Percentiles rank a stretch among this genome's conserved stretches.
These are phyloP conservation scores for Muraenolepis orangiensis DNA, from an alignment of 2,797 vertebrate species.

Conservation along the genomic window DNA sequence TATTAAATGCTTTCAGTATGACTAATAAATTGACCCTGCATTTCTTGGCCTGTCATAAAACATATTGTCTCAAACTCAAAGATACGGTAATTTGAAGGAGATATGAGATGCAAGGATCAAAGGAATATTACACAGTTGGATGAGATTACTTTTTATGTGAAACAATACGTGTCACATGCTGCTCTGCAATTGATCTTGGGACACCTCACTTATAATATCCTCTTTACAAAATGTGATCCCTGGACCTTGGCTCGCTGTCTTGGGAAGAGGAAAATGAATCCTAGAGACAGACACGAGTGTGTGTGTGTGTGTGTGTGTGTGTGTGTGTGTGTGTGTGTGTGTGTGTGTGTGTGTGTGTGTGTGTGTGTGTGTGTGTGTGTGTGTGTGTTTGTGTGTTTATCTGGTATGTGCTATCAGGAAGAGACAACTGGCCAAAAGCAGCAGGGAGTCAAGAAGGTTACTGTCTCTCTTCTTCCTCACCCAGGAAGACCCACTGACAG, in stretches of 20 bases:
- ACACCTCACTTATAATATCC: not conserved
- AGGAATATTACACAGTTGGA: not conserved
- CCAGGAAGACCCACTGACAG: constrained; percentile 47
- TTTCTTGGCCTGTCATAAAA: not conserved
- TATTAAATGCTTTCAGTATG: too few species aligned
- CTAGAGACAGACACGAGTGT: not conserved
- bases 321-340: too few species aligned
- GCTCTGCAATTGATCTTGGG: not conserved
- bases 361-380: too few species aligned
- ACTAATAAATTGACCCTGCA: too few species aligned
- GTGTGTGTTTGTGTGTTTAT: not conserved
- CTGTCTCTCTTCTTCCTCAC: constrained; percentile 27
- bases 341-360: too few species aligned
- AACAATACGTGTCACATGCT: not conserved
- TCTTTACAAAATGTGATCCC: not conserved
- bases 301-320: too few species aligned
- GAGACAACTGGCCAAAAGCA: constrained; percentile 2
- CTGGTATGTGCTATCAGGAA: not conserved
- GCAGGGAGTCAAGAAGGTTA: constrained; percentile 33
- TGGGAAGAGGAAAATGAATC: not conserved
- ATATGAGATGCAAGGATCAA: not conserved
- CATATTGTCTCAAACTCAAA: not conserved
- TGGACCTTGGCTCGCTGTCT: not conserved
- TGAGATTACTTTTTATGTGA: not conserved
- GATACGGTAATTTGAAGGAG: not conserved